A percentile compares a stretch with the other conserved stretches of the same genome.
These are phyloP conservation scores for Pinctada fucata DNA, from an alignment of 2,888 invertebrate genomes.

Conservation along the genomic window DNA sequence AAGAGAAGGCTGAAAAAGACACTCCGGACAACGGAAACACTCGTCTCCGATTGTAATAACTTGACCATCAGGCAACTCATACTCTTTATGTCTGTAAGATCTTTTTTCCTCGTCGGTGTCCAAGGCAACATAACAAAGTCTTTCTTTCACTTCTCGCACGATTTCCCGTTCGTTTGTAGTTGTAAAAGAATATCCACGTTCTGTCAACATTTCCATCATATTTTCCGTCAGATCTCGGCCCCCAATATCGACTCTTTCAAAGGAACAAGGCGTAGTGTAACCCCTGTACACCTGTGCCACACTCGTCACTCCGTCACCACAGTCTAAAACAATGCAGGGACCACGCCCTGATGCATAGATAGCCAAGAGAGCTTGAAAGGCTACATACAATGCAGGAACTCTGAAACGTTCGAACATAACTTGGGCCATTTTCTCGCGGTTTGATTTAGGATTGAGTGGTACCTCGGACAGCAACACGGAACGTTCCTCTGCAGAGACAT, in stretches of 20 bases:
- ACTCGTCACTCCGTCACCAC: background rate
- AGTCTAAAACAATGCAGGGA: slow-evolving; percentile 88
- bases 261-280: slow-evolving; percentile 54
- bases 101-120: slow-evolving; percentile 78
- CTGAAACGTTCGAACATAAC: slow-evolving; percentile 81
- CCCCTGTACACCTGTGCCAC: slow-evolving; percentile 29
- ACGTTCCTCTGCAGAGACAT: slow-evolving; percentile 84
- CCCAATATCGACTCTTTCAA: slow-evolving; percentile 52
- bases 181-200: slow-evolving; percentile 72
- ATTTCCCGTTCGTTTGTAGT: slow-evolving; percentile 78
- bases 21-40: slow-evolving; percentile 53
- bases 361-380: slow-evolving; percentile 93
- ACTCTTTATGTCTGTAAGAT: slow-evolving; percentile 78
- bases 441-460: slow-evolving; percentile 91
- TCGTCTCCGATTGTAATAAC: slow-evolving; percentile 38
- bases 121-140: slow-evolving; percentile 20
- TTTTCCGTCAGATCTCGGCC: slow-evolving; percentile 40
- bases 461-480: slow-evolving; percentile 91
- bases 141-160: slow-evolving; percentile 21
- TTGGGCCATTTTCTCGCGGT: slow-evolving; percentile 92
- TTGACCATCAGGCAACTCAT: slow-evolving; percentile 52
- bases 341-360: slow-evolving; percentile 96
- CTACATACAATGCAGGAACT: slow-evolving; percentile 94
- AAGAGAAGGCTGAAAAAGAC: too few species aligned
- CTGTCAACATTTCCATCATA: slow-evolving; percentile 43